These are phyloP conservation scores for Andricus grossulariae DNA, from an alignment of 1,140 invertebrate genomes.

Conservation along the genomic window DNA sequence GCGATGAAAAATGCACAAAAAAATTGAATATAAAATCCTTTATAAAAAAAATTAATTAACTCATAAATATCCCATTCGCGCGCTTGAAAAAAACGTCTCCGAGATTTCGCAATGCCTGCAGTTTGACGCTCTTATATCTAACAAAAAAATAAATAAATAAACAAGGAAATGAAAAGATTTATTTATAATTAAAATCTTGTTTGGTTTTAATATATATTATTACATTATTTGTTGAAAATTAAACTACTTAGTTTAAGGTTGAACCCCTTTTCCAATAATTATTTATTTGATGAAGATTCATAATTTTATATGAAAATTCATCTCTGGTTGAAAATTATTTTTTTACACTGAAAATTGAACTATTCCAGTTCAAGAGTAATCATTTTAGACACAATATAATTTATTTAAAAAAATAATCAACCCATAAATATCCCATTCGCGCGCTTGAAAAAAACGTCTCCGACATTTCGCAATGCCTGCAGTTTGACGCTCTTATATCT, in stretches of 20 bases:
- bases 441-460: neutral
- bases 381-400: neutral
- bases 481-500: neutral
- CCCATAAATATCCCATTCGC: slow-evolving; percentile 15
- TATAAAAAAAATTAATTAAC: neutral
- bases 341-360: too few species aligned
- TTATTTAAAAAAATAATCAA: slow-evolving; percentile 8
- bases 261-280: too few species aligned
- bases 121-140: neutral
- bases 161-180: neutral
- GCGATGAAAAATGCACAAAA: neutral
- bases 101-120: neutral
- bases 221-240: too few species aligned
- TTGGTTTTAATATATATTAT: too few species aligned
- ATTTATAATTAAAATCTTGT: too few species aligned
- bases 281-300: too few species aligned
- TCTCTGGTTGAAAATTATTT: too few species aligned
- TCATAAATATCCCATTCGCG: slow-evolving; percentile 19
- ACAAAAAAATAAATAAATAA: too few species aligned
- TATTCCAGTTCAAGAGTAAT: too few species aligned
- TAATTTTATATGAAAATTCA: too few species aligned
- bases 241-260: too few species aligned
- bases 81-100: neutral
- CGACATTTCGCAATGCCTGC: neutral
- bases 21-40: neutral